A percentile compares a stretch with the other conserved stretches of the same genome.
These are phyloP conservation scores for Microcebus ravelobensis DNA, from an alignment of 2,113 vertebrate species.

Conservation along the genomic window DNA sequence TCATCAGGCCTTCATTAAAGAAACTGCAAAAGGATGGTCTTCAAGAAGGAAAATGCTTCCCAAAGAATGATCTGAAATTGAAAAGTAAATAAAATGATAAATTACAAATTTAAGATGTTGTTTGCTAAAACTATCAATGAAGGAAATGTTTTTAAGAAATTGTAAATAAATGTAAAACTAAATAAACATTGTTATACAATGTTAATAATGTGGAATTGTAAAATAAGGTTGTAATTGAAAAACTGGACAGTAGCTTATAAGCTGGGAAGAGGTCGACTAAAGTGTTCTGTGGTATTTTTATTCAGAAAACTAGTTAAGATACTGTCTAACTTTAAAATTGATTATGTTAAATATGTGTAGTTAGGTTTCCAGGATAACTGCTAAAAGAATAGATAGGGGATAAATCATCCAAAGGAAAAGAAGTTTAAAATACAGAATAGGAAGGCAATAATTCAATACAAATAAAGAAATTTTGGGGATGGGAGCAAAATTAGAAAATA, in stretches of 20 bases:
- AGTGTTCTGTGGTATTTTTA: background rate
- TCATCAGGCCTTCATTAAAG: background rate
- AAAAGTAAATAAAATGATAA: slow-evolving; percentile 39
- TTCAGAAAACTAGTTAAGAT: background rate
- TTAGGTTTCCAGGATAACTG: background rate
- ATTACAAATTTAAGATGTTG: slow-evolving; percentile 15
- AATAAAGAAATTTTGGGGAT: background rate
- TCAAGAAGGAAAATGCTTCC: slow-evolving; percentile 5
- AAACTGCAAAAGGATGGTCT: background rate
- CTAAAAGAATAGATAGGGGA: background rate
- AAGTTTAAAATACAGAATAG: background rate
- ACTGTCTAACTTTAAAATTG: background rate
- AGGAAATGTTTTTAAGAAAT: slow-evolving; percentile 44
- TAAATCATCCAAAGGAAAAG: background rate
- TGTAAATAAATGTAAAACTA: slow-evolving; percentile 44
- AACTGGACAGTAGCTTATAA: background rate
- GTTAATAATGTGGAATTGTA: slow-evolving; percentile 37
- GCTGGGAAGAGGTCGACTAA: background rate
- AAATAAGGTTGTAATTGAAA: slow-evolving; percentile 25
- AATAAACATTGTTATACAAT: slow-evolving; percentile 54
- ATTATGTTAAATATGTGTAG: background rate
- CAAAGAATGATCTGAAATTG: background rate
- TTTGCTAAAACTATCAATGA: slow-evolving; percentile 26
- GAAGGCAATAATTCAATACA: background rate
- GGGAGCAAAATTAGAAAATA: background rate